These are phyloP conservation scores for Schrankia costaestrigalis DNA, from an alignment of 2,888 invertebrate species.

Conservation along the genomic window DNA sequence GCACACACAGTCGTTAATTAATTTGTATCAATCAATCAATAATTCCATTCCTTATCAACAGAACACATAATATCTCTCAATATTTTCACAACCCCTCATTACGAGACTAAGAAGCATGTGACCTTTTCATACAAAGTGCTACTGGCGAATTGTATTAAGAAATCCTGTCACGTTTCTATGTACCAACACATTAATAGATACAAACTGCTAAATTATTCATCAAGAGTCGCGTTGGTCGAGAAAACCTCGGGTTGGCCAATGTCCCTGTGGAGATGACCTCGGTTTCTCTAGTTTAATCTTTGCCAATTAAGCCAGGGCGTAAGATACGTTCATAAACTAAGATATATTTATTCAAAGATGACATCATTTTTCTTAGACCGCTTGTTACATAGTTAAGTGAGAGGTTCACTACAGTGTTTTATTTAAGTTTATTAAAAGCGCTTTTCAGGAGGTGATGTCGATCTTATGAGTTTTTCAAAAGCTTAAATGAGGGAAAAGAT, in stretches of 20 bases:
- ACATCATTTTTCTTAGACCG: too few relatives aligned
- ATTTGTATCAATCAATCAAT: too few relatives aligned
- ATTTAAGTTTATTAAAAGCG: too few relatives aligned
- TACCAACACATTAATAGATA: constrained; percentile 36
- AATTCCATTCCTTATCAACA: too few relatives aligned
- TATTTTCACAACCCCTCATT: too few relatives aligned
- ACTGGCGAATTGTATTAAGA: constrained; percentile 11
- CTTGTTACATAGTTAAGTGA: too few relatives aligned
- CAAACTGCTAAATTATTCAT: constrained; percentile 42
- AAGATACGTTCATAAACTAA: constrained; percentile 16
- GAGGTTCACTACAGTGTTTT: too few relatives aligned
- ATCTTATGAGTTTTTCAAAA: too few relatives aligned
- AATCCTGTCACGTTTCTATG: constrained; percentile 35
- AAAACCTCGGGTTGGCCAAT: constrained; percentile 27
- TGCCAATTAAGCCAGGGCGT: constrained; percentile 33
- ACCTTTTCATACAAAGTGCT: constrained; percentile 10
- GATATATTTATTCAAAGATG: constrained; percentile 4
- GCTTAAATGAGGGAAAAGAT: too few relatives aligned
- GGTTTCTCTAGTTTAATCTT: constrained; percentile 36
- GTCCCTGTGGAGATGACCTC: constrained; percentile 30
- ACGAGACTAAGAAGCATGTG: constrained; percentile 8
- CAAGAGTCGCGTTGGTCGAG: constrained; percentile 23
- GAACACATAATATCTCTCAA: too few relatives aligned
- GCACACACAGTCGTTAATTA: too few relatives aligned
- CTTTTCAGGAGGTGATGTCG: too few relatives aligned